phyloP scores from a whole-genome alignment of 2,113 vertebrate species.

The Xiphorhynchus elegans region DNA sequence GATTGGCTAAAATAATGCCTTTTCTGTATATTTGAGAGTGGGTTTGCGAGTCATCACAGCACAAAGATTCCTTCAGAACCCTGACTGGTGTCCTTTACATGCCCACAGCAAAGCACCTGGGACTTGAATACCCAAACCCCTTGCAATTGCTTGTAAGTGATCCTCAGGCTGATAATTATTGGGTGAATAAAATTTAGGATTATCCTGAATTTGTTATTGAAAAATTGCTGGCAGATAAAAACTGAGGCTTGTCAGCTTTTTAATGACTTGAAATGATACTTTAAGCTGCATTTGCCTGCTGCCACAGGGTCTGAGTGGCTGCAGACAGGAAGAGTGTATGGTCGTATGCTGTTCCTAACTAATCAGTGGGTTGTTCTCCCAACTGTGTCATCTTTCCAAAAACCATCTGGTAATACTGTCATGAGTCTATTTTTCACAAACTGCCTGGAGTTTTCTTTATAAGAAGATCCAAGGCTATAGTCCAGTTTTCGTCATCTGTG shows the following conservation, averaged over 20 bases:
- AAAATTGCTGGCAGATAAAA: conserved; percentile 1
- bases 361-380: neutral
- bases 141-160: neutral
- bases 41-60: neutral
- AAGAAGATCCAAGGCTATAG: neutral
- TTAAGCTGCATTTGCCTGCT: neutral
- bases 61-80: conserved; percentile 25
- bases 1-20: neutral
- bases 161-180: neutral
- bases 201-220: neutral
- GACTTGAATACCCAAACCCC: neutral
- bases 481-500: neutral
- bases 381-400: neutral
- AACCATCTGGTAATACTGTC: neutral
- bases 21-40: conserved; percentile 10
- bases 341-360: neutral
- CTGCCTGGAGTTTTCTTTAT: neutral
- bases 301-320: neutral
- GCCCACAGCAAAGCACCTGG: neutral
- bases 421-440: neutral
- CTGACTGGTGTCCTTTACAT: neutral
- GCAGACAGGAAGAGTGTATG: neutral
- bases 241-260: neutral
- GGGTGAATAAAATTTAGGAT: neutral
- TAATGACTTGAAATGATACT: neutral